Base-by-base conservation (phyloP, 2,888 invertebrate genomes). In the Graphium colonna region DNA sequence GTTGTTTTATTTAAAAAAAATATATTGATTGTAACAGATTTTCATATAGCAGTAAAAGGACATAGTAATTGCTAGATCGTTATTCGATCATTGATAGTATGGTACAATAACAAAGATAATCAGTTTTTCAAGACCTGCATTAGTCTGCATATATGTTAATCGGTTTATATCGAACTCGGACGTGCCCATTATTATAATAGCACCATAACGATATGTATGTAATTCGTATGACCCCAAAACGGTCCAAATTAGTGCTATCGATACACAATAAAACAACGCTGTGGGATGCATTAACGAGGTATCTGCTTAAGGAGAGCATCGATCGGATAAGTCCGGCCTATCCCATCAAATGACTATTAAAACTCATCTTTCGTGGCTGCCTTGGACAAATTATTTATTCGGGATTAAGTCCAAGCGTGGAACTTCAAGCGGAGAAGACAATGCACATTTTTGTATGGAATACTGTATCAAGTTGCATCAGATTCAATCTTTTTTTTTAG, bases 281-380 rank as follows among this genome's bases (percentile, higher is more conserved):
- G 45, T 12, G 36, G 21, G 21, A 50, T 43, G 31, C 50, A 43
- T 50, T 50, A 50, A 43, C 43, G 28, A 42, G 12, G 38, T 10
- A 39, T 21, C 38, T 44, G 50, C 49, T 56, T 50, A 51, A 45
- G 31, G 36, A 45, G 31, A 26, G 44, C 18, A 12, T 17, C 13
- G 17, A 36, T 36, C 51, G 52, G 58, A 57, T 60, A 62, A 58
- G 56, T 57, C 48, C 44, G 40, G 48, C 55, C 61, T 67, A 68
- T 63, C 62, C 63, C 63, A 69, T 68, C 68, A 68, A 61, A 60
- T 59, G 57, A 65, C 68, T 76, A 79, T 78, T 78, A 75, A 75
- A 71, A 77, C 72, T 71, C 77, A 75, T 76, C 75, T 69, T 65
- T 75, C 75, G 75, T 78, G 77, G 75, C 73, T 71, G 56, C 63